Conservation (phyloP, 2,888 invertebrate genomes). For the Villa cingulata region DNA sequence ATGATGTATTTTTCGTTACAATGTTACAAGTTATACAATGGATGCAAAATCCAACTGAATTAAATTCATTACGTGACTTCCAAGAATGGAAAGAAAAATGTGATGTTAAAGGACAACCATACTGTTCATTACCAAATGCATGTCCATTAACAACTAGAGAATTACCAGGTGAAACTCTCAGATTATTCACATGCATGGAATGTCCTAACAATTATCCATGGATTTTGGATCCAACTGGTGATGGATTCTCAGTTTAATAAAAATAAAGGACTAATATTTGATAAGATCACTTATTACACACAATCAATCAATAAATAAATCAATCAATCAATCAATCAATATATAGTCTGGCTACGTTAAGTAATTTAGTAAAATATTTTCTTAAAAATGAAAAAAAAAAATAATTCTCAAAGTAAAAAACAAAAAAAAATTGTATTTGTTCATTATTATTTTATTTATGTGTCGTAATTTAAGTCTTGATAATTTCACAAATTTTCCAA, state of each 20-base stretch:
- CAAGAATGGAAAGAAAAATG: constrained; percentile 93
- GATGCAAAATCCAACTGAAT: constrained; percentile 90
- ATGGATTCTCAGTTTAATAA: constrained; percentile 47
- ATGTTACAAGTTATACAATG: constrained; percentile 85
- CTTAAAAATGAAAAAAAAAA: too few relatives aligned
- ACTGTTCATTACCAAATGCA: constrained; percentile 82
- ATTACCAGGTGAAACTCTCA: constrained; percentile 79
- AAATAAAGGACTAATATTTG: too few relatives aligned
- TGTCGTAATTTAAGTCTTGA: too few relatives aligned
- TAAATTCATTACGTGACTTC: constrained; percentile 76
- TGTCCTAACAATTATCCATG: constrained; percentile 92
- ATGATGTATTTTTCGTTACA: constrained; percentile 87
- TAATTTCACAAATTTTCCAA: too few relatives aligned
- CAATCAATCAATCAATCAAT: too few relatives aligned
- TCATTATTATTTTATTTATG: too few relatives aligned
- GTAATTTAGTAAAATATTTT: too few relatives aligned
- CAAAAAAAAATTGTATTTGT: too few relatives aligned
- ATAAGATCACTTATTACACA: too few relatives aligned
- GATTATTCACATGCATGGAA: constrained; percentile 90
- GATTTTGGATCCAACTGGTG: constrained; percentile 88
- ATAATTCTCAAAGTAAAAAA: too few relatives aligned
- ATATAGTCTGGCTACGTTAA: too few relatives aligned
- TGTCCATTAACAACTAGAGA: constrained; percentile 82
- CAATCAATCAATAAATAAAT: too few relatives aligned
- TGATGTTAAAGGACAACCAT: constrained; percentile 86